phyloP scores from a whole-genome alignment of 2,797 vertebrate genomes.

The Anguilla obscura region DNA sequence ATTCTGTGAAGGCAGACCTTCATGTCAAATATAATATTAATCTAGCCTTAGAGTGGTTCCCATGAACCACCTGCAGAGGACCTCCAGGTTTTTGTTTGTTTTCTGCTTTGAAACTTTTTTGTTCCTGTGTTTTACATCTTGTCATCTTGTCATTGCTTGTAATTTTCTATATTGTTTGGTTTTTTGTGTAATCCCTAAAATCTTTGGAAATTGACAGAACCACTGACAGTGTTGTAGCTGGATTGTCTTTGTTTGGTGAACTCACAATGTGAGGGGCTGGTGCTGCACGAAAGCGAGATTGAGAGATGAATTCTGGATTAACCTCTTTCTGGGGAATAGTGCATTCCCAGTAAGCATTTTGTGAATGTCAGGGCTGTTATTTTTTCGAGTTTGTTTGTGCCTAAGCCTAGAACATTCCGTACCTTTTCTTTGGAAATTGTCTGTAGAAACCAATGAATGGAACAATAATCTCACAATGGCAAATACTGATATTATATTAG shows the following conservation, averaged over 20 bases:
- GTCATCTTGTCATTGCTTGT: background rate
- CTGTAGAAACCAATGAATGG: constrained; percentile 14
- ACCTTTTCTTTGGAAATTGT: constrained; percentile 33
- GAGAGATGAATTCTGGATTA: background rate
- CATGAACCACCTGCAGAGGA: background rate
- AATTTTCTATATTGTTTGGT: background rate
- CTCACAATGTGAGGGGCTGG: background rate
- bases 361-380: background rate
- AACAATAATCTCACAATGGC: constrained; percentile 17
- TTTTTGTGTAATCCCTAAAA: background rate
- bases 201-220: background rate
- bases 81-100: background rate
- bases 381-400: constrained; percentile 29
- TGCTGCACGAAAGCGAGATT: background rate
- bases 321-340: background rate
- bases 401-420: background rate
- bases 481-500: constrained; percentile 41
- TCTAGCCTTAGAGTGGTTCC: background rate
- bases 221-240: background rate
- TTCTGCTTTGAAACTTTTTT: background rate
- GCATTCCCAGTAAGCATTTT: background rate
- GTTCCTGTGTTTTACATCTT: constrained; percentile 30
- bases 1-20: no score
- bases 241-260: background rate
- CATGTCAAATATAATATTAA: background rate